phyloP scores from a whole-genome alignment of 2,113 vertebrate species.

The Myocastor coypus region DNA sequence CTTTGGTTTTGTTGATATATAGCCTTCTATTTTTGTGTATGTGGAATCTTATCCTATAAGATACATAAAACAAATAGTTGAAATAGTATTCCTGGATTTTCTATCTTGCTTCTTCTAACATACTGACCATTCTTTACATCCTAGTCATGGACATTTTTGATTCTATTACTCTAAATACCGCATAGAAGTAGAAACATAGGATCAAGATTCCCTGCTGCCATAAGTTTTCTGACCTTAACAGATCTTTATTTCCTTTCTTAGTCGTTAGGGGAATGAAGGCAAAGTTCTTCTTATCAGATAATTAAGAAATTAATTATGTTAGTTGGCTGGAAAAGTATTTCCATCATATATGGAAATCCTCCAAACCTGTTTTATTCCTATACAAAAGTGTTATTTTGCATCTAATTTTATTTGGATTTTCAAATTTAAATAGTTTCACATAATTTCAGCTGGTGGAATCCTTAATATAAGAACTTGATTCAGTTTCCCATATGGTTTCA shows the following conservation, averaged over 20 bases:
- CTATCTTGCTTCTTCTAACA: constrained; percentile 62
- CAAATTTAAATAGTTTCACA: neutral
- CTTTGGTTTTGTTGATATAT: constrained; percentile 80
- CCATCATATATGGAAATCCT: neutral
- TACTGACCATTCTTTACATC: constrained; percentile 52
- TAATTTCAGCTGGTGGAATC: constrained; percentile 3
- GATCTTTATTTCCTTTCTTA: constrained; percentile 66
- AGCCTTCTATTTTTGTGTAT: constrained; percentile 83
- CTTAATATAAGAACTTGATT: constrained; percentile 21
- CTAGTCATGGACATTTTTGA: constrained; percentile 66
- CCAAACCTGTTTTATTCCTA: neutral
- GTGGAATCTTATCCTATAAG: constrained; percentile 65
- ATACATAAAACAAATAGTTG: constrained; percentile 67
- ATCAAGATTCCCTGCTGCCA: constrained; percentile 55
- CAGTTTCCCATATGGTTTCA: neutral
- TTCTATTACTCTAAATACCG: constrained; percentile 67
- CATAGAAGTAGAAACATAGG: constrained; percentile 66
- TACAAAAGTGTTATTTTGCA: constrained; percentile 18
- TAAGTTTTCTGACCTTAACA: constrained; percentile 67
- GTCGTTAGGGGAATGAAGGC: constrained; percentile 73
- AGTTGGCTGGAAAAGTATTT: constrained; percentile 60
- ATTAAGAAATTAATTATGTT: constrained; percentile 63
- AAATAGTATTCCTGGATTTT: constrained; percentile 72
- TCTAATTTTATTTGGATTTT: neutral
- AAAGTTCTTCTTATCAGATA: constrained; percentile 76